These are phyloP conservation scores for Arge pagana DNA, from an alignment of 2,888 invertebrate species.

Conservation along the genomic window DNA sequence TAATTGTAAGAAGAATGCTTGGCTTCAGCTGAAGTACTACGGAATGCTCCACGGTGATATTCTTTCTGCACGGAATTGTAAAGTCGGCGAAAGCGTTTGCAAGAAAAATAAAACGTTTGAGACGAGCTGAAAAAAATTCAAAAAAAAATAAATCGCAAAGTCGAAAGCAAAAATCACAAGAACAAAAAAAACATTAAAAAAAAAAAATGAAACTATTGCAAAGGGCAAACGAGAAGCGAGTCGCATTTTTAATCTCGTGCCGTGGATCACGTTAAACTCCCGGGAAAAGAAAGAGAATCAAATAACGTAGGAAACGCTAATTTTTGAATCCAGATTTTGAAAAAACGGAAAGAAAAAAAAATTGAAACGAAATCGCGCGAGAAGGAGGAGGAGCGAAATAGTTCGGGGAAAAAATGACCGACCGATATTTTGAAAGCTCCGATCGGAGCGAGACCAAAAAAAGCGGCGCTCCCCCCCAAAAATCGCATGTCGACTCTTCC, in stretches of 20 bases:
- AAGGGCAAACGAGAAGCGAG: no score
- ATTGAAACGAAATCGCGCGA: neutral
- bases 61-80: no score
- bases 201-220: neutral
- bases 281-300: neutral
- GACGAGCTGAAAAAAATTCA: neutral
- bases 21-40: no score
- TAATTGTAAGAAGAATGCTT: no score
- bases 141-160: neutral
- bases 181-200: neutral
- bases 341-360: neutral
- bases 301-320: conserved; percentile 1
- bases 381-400: neutral
- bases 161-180: neutral
- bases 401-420: neutral
- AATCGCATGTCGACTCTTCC: no score
- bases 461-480: no score
- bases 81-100: no score
- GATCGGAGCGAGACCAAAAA: no score
- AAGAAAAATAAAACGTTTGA: conserved; percentile 5
- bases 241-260: no score
- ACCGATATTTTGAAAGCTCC: no score
- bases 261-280: no score
- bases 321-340: conserved; percentile 8
- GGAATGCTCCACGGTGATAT: no score